Percentiles rank a stretch among this genome's conserved stretches.
phyloP scores from a whole-genome alignment of 1,140 invertebrate genomes.

The Palaemon carinicauda region DNA sequence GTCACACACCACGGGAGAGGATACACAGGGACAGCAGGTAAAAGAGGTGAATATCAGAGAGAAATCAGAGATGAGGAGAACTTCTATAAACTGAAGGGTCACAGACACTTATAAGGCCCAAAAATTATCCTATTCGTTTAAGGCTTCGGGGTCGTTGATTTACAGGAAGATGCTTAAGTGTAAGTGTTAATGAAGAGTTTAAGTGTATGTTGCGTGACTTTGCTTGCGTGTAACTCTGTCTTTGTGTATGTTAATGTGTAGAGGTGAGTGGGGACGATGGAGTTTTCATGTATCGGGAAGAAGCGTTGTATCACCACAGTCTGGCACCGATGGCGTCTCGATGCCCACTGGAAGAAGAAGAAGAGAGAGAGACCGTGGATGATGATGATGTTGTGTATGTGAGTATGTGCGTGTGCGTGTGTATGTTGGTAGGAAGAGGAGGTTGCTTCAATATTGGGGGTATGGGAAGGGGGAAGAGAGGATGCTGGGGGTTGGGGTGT shows the following conservation, averaged over 20 bases:
- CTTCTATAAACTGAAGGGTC: not conserved
- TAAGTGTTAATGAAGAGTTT: too few species aligned
- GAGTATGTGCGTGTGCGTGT: slow-evolving; percentile 12
- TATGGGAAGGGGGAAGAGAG: slow-evolving; percentile 10
- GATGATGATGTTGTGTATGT: not conserved
- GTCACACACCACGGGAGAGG: not conserved
- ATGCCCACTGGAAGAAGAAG: slow-evolving; percentile 38
- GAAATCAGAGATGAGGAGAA: too few species aligned
- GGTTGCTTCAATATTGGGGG: slow-evolving; percentile 3
- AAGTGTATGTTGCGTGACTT: too few species aligned
- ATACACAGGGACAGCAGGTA: not conserved
- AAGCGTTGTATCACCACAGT: slow-evolving; percentile 27
- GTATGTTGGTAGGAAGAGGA: not conserved
- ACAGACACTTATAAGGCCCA: slow-evolving; percentile 49
- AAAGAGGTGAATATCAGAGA: not conserved
- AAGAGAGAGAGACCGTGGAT: too few species aligned
- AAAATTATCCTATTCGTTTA: slow-evolving; percentile 30
- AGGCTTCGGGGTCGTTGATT: slow-evolving; percentile 16
- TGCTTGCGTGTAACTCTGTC: too few species aligned
- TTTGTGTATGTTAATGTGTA: not conserved
- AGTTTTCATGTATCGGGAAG: not conserved
- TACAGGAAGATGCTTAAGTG: too few species aligned
- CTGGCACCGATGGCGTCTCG: slow-evolving; percentile 37
- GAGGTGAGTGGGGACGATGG: not conserved
- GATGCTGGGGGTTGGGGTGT: slow-evolving; percentile 32